Percentiles rank a stretch among this genome's conserved stretches.
phyloP scores from a whole-genome alignment of 1,140 invertebrate genomes.

The Aphidius ervi region DNA sequence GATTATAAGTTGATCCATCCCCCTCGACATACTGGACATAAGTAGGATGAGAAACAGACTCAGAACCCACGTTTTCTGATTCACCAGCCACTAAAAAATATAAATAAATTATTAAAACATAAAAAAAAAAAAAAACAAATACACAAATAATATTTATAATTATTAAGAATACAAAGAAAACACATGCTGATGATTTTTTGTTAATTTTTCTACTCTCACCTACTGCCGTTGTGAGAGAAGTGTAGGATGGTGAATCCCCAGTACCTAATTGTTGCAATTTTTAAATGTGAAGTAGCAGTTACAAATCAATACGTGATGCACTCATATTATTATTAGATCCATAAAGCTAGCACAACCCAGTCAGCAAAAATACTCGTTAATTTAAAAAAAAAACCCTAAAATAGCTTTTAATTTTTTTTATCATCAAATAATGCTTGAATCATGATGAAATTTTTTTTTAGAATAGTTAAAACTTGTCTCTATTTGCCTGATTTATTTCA shows the following conservation, averaged over 20 bases:
- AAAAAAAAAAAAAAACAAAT: slow-evolving; percentile 4
- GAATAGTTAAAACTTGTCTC: too few relatives aligned
- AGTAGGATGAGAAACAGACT: slow-evolving; percentile 58
- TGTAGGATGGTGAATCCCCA: slow-evolving; percentile 49
- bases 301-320: slow-evolving; percentile 35
- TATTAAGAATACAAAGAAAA: not conserved
- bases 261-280: slow-evolving; percentile 39
- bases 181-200: slow-evolving; percentile 32
- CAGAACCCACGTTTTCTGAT: slow-evolving; percentile 53
- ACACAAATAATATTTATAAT: too few relatives aligned
- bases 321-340: slow-evolving; percentile 34
- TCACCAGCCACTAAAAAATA: slow-evolving; percentile 52
- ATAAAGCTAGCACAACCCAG: too few relatives aligned
- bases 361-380: too few relatives aligned
- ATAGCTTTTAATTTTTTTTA: too few relatives aligned
- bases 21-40: slow-evolving; percentile 71
- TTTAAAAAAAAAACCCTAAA: too few relatives aligned
- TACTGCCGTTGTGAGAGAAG: slow-evolving; percentile 52
- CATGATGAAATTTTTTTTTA: too few relatives aligned
- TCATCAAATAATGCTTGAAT: too few relatives aligned
- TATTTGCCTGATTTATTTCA: too few relatives aligned
- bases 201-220: slow-evolving; percentile 43
- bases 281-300: slow-evolving; percentile 26
- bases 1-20: slow-evolving; percentile 66
- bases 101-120: not conserved